Evolutionary conservation across 2,888 invertebrate species (phyloP), one percentile per base, ranked within the genome.

Genomic region (Agrochola circellaris): DNA sequence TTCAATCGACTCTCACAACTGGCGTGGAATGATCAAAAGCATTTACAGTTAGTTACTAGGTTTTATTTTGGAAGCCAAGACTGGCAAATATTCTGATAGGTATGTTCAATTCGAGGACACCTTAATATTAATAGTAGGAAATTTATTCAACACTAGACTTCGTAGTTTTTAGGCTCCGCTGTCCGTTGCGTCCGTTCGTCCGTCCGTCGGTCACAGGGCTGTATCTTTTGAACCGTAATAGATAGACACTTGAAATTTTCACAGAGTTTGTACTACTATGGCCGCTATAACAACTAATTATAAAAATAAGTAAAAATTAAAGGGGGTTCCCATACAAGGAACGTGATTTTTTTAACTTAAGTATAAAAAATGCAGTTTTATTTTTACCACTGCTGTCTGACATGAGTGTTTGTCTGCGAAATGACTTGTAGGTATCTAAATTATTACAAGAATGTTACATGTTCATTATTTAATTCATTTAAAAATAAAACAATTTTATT

Each of bases 21-120:
- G 48, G 30, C 30, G 42, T n/a, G 7, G 67, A 82, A 77, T 81
- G 30, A 77, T 77, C 72, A 72, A 20, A 8, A 54, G 48, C 15
- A 15, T 58, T 60, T 48, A n/a, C 15, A 20, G 26, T 54, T 51
- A 56, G 23, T 30, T 42, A 42, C 6, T 15, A 7, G 48, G 9
- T 66, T 81, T 72, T 67, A 67, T 79, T 60, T 72, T 69, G 11
- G 26, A 7, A 61, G 30, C 9, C 48, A 34, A 9, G n/a, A 26
- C 45, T 38, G 6, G n/a, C 7, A 17, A 65, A 34, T 34, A 26
- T 7, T 20, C 45, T 15, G 20, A 34, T 7, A 45, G 0, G 38
- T 38, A 6, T 38, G 8, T 23, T 26, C 26, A 38, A 38, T 54
- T 66, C 15, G 5, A 23, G 1, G 20, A 56, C 20, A 69, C 4